Conservation (phyloP, 2,113 vertebrate genomes). For the Marmota flaviventris region DNA sequence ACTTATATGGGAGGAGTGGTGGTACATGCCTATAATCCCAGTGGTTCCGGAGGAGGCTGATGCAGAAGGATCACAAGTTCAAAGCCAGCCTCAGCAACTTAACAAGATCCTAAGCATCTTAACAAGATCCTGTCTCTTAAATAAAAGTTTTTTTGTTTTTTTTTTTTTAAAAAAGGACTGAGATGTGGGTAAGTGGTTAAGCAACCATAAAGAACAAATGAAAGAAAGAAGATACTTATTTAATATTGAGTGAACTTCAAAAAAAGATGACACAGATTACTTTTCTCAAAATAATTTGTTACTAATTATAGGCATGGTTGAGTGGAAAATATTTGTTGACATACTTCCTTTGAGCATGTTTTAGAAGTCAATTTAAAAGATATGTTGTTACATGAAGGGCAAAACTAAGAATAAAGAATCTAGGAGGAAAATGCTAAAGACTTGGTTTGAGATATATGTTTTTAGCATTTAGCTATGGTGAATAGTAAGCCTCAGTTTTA, state of each 20-base stretch:
- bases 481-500: not conserved
- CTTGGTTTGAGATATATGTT: not conserved
- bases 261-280: slow-evolving; percentile 73
- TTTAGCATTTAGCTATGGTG: not conserved
- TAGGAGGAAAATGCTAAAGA: not conserved
- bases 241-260: slow-evolving; percentile 83
- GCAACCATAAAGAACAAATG: no score
- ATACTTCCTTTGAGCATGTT: not conserved
- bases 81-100: no score
- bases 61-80: no score
- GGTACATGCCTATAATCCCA: no score
- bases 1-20: not conserved
- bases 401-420: slow-evolving; percentile 2
- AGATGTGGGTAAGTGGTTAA: no score
- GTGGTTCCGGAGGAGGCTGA: no score
- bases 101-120: no score
- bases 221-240: slow-evolving; percentile 66
- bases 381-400: not conserved
- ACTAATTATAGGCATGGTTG: slow-evolving; percentile 60
- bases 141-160: no score
- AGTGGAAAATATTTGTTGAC: slow-evolving; percentile 65
- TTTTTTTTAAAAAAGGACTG: no score
- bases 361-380: slow-evolving; percentile 55
- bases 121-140: no score
- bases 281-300: slow-evolving; percentile 71